Conservation (phyloP, 2,113 vertebrate species). For the Chrysochloris asiatica region DNA sequence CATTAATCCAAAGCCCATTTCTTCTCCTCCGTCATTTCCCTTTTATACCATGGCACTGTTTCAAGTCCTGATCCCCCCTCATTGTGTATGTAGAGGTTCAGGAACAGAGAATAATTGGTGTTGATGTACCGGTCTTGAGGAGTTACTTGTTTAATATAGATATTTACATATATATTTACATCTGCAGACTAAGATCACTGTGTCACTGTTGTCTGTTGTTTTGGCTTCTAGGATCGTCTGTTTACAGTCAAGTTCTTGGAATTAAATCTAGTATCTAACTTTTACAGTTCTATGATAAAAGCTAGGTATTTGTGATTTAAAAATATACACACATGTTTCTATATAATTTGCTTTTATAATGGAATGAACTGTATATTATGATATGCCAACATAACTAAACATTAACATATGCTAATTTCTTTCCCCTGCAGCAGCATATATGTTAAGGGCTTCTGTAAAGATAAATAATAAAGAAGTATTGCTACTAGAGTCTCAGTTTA, state of each 20-base stretch:
- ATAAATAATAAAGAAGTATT: too few relatives aligned
- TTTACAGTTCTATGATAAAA: not conserved
- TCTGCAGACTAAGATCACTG: constrained; percentile 59
- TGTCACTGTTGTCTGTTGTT: constrained; percentile 64
- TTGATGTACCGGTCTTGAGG: constrained; percentile 33
- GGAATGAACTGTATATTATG: not conserved
- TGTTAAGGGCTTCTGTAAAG: not conserved
- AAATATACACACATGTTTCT: not conserved
- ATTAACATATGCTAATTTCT: not conserved
- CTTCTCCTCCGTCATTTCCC: constrained; percentile 53
- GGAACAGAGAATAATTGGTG: constrained; percentile 73
- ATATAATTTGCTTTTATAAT: not conserved
- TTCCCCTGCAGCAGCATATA: not conserved
- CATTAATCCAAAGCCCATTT: constrained; percentile 79
- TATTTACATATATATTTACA: constrained; percentile 45
- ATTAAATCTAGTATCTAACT: constrained; percentile 17
- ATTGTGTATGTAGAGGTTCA: constrained; percentile 50
- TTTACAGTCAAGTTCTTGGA: not conserved
- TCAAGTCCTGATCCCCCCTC: constrained; percentile 61
- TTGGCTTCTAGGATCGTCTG: constrained; percentile 15
- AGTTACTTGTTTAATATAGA: constrained; percentile 53
- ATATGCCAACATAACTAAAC: not conserved
- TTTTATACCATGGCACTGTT: constrained; percentile 52
- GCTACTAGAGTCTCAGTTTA: too few relatives aligned
- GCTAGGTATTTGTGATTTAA: constrained; percentile 37